Base-by-base conservation (phyloP, 2,797 vertebrate genomes). In the Acipenser ruthenus region DNA sequence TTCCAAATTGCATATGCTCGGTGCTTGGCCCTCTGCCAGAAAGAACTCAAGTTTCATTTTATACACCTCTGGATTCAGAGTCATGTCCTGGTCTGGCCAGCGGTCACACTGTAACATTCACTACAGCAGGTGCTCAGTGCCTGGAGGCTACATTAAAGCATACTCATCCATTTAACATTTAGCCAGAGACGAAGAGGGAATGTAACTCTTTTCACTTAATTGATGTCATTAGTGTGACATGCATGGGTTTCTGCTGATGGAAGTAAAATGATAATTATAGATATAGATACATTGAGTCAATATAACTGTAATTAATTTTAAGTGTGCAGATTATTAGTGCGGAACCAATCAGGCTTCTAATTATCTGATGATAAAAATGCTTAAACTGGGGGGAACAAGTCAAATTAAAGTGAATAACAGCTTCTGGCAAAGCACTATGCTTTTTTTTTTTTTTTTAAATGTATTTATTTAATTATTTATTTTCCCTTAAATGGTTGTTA, bases 241-340 rank as follows among this genome's bases (percentile, higher is more conserved):
- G 68, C 77, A 62, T 72, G 50, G 65, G 0, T 65, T 51, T 78
- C 69, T 78, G 74, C 78, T 81, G 78, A 81, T 83, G 75, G 65
- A 74, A 75, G 61, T 77, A 72, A 79, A 82, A 78, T 74, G 73
- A 82, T 85, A 79, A 87, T 84, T 84, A 81, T 70, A 74, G 77
- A 76, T 73, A 71, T 62, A 77, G 83, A 84, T 81, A 69, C 79
- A 86, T 86, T 76, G 78, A 81, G 77, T 82, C 76, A 81, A 77
- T 87, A 77, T 80, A 86, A 81, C 72, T 83, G 77, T 83, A 83
- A 86, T 90, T 86, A 75, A 83, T 86, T 80, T 82, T 79, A 76
- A 80, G 74, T 81, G 79, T 80, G 74, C 72, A 72, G 71, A 83
- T 86, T 84, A 88, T 86, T 85, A 86, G 80, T 78, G 77, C 74